Percentiles rank a stretch among this genome's conserved stretches.
phyloP scores from a whole-genome alignment of 2,888 invertebrate genomes.

The Torymus texanus region DNA sequence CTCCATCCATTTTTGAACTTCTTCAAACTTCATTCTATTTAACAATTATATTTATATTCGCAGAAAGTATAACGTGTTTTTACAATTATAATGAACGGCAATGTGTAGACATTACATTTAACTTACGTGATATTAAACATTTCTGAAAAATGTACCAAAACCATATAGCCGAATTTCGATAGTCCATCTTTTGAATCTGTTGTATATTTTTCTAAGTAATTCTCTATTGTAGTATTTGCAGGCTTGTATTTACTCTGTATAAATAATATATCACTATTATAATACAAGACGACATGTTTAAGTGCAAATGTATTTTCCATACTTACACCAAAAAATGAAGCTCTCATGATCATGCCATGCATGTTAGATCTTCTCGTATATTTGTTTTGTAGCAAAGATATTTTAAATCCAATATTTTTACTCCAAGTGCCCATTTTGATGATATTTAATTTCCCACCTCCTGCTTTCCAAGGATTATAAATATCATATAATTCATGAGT shows the following conservation, averaged over 20 bases:
- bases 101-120: too few species aligned
- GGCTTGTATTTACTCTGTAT: conserved; percentile 42
- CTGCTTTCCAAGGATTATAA: conserved; percentile 28
- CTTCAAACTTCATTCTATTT: too few species aligned
- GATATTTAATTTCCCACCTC: too few species aligned
- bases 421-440: too few species aligned
- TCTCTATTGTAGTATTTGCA: conserved; percentile 21
- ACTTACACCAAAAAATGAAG: too few species aligned
- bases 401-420: too few species aligned
- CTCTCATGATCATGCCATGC: too few species aligned
- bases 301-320: too few species aligned
- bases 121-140: conserved; percentile 61
- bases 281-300: too few species aligned
- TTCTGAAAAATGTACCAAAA: conserved; percentile 54
- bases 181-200: conserved; percentile 33
- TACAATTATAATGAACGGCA: too few species aligned
- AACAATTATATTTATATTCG: background rate
- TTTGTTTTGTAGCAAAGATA: too few species aligned
- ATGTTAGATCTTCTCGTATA: too few species aligned
- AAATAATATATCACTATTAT: background rate
- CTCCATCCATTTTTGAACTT: conserved; percentile 35
- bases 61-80: background rate
- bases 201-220: conserved; percentile 45
- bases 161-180: conserved; percentile 49
- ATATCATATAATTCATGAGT: conserved; percentile 24